Evolutionary conservation across 2,797 vertebrate species (phyloP).

Genomic region (Rhodeus uyekii): DNA sequence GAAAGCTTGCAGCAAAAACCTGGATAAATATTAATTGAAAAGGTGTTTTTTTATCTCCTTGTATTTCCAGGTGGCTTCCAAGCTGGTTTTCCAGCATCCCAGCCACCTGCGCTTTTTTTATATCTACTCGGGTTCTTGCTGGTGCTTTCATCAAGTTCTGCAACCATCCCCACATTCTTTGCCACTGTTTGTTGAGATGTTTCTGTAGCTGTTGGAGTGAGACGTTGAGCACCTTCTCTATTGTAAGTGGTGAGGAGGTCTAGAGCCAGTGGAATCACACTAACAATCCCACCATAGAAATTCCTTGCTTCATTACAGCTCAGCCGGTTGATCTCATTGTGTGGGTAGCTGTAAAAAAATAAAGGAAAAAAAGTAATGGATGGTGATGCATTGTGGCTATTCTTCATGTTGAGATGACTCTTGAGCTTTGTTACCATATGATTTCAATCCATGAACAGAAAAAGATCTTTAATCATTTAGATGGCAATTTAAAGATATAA

Average conservation of each 20-base stretch:
- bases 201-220: neutral
- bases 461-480: neutral
- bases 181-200: neutral
- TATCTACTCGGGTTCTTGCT: conserved; percentile 33
- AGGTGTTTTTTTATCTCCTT: conserved; percentile 1
- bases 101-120: conserved; percentile 16
- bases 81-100: conserved; percentile 60
- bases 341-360: conserved; percentile 73
- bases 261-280: conserved; percentile 77
- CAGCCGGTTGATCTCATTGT: conserved; percentile 77
- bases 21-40: neutral
- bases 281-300: conserved; percentile 80
- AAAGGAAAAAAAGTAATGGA: neutral
- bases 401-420: neutral
- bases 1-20: neutral
- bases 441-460: neutral
- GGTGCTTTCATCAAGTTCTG: neutral
- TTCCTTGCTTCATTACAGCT: conserved; percentile 78
- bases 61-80: conserved; percentile 78
- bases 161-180: neutral
- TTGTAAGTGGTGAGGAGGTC: conserved; percentile 70
- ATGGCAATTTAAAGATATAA: neutral
- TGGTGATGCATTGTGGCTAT: neutral
- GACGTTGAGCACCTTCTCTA: neutral
- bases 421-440: neutral